phyloP scores from a whole-genome alignment of 2,113 vertebrate genomes.

The Rhinolophus ferrumequinum region DNA sequence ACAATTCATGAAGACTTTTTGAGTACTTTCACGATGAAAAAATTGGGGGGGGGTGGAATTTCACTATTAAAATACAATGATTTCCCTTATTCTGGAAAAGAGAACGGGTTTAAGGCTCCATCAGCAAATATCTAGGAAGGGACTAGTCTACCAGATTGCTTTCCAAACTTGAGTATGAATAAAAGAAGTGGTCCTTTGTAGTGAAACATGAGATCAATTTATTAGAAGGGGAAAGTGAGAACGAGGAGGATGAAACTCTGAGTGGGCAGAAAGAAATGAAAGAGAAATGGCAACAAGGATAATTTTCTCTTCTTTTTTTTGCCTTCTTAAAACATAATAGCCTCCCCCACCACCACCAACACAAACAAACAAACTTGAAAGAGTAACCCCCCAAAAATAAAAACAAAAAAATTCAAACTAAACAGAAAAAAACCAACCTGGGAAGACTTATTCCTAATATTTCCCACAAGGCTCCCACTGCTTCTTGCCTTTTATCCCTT shows the following conservation, averaged over 20 bases:
- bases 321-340: neutral
- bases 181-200: neutral
- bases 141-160: neutral
- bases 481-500: neutral
- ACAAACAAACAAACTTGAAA: neutral
- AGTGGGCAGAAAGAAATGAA: neutral
- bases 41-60: neutral
- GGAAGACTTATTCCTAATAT: neutral
- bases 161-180: neutral
- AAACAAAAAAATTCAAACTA: neutral
- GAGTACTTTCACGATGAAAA: neutral
- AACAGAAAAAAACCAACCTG: neutral
- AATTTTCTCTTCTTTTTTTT: neutral
- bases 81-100: neutral
- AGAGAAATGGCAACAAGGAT: neutral
- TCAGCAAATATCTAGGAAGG: neutral
- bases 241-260: neutral
- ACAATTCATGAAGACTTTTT: neutral
- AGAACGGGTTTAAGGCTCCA: neutral
- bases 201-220: neutral
- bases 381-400: neutral
- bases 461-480: neutral
- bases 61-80: neutral
- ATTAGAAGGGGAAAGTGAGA: neutral
- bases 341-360: accelerated